Percentiles rank a stretch among this genome's conserved stretches.
phyloP scores from a whole-genome alignment of 2,888 invertebrate species.

The Trissonchulus latispiculum region DNA sequence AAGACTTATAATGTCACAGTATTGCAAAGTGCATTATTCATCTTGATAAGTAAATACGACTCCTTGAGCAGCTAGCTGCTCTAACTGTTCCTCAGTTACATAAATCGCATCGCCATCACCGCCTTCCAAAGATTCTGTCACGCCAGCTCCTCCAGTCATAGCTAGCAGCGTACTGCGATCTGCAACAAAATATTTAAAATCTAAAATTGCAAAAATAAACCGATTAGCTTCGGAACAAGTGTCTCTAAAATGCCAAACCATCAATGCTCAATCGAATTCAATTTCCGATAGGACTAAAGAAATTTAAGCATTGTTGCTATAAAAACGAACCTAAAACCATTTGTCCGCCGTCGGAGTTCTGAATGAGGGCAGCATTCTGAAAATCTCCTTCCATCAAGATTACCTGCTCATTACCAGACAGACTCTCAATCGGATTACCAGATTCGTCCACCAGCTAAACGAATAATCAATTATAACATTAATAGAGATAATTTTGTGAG shows the following conservation, averaged over 20 bases:
- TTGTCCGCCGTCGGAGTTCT: conserved; percentile 1
- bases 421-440: conserved; percentile 14
- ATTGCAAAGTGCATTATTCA: too few relatives aligned
- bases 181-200: too few relatives aligned
- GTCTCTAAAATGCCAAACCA: too few relatives aligned
- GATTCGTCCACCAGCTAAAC: conserved; percentile 18
- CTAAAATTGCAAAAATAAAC: too few relatives aligned
- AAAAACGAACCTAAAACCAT: too few relatives aligned
- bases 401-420: conserved; percentile 6
- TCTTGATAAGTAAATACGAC: conserved; percentile 19
- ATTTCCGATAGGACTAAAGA: too few relatives aligned
- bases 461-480: not conserved
- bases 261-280: too few relatives aligned
- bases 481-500: too few relatives aligned
- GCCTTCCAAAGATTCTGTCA: too few relatives aligned
- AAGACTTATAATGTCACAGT: too few relatives aligned
- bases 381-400: conserved; percentile 10
- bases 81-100: conserved; percentile 19
- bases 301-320: too few relatives aligned
- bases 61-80: conserved; percentile 20
- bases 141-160: conserved; percentile 10
- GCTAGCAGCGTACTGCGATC: conserved; percentile 19
- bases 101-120: conserved; percentile 19
- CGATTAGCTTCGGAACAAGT: too few relatives aligned
- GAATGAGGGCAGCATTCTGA: not conserved